These are phyloP conservation scores for Bovichtus variegatus DNA, from an alignment of 2,797 vertebrate species.

Conservation along the genomic window DNA sequence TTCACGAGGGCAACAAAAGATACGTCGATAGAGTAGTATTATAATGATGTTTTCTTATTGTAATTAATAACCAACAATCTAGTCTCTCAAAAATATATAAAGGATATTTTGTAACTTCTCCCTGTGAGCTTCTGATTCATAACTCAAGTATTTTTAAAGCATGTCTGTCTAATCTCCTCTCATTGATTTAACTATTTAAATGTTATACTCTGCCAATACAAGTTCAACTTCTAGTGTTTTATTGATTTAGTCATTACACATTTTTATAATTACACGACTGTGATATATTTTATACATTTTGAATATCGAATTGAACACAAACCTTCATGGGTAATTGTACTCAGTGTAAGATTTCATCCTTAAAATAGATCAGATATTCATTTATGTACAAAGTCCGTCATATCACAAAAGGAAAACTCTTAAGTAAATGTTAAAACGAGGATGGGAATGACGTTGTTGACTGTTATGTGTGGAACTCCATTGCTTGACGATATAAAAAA, in stretches of 20 bases:
- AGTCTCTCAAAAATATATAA: neutral
- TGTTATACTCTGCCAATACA: conserved; percentile 49
- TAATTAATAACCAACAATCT: neutral
- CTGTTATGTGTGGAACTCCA: neutral
- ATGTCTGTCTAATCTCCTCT: conserved; percentile 23
- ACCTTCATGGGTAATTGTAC: conserved; percentile 19
- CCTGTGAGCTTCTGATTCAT: conserved; percentile 19
- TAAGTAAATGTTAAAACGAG: neutral
- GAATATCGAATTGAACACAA: conserved; percentile 3
- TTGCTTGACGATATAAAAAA: conserved; percentile 12
- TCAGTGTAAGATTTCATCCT: neutral
- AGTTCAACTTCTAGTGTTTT: conserved; percentile 19
- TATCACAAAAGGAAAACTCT: neutral
- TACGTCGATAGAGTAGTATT: neutral
- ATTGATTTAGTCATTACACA: conserved; percentile 57
- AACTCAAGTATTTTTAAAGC: conserved; percentile 25
- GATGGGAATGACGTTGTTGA: neutral
- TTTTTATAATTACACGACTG: conserved; percentile 37
- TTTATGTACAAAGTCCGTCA: no score
- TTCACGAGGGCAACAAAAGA: neutral
- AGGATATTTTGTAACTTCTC: conserved; percentile 6
- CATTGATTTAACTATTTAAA: conserved; percentile 52
- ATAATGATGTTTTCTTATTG: neutral
- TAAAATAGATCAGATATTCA: neutral
- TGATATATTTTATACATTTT: no score